Evolutionary conservation across 1,140 invertebrate species (phyloP).

Genomic region (Cyphomyrmex costatus): DNA sequence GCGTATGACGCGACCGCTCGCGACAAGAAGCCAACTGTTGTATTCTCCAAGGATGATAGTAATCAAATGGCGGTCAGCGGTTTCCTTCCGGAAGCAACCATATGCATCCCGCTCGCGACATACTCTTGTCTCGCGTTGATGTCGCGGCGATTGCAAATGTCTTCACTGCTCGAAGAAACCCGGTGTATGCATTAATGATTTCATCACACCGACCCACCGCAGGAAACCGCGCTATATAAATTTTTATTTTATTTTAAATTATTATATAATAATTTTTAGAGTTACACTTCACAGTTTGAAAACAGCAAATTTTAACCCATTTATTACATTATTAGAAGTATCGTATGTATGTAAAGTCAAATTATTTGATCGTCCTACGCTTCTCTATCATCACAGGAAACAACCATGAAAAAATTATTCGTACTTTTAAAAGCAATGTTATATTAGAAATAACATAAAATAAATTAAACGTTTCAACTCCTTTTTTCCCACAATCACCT

Average conservation of each 20-base stretch:
- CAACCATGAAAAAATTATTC: neutral
- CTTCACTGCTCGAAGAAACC: neutral
- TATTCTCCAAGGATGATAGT: slow-evolving; percentile 66
- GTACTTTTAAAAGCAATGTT: neutral
- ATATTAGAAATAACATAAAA: neutral
- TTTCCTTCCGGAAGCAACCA: slow-evolving; percentile 38
- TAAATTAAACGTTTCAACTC: neutral
- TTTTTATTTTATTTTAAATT: neutral
- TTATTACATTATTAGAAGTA: too few relatives aligned
- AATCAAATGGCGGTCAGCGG: slow-evolving; percentile 56
- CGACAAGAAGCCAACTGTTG: slow-evolving; percentile 65
- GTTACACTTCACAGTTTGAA: neutral
- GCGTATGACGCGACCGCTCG: slow-evolving; percentile 65
- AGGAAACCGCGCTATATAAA: neutral
- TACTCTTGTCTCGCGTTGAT: slow-evolving; percentile 6
- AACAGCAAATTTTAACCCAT: too few relatives aligned
- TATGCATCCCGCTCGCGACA: slow-evolving; percentile 9
- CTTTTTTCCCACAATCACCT: neutral
- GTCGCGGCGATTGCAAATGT: neutral
- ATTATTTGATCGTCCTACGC: neutral
- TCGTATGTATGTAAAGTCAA: neutral
- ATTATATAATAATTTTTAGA: neutral
- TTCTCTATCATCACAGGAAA: neutral
- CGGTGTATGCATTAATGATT: neutral
- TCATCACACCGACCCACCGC: neutral